These are phyloP conservation scores for Synanthedon formicaeformis DNA, from an alignment of 2,888 invertebrate species.

Conservation along the genomic window DNA sequence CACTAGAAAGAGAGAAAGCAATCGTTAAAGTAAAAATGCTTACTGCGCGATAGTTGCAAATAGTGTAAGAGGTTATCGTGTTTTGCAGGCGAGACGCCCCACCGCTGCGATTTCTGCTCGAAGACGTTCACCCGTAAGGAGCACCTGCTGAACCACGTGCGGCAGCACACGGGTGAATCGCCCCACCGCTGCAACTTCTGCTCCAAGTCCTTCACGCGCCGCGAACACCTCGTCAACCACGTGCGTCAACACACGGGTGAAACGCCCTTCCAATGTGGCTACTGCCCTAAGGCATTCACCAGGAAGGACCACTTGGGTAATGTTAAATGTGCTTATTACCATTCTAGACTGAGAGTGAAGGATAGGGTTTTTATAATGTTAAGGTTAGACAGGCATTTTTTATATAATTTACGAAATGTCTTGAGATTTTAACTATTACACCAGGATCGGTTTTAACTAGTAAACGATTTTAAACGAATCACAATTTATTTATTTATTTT, in stretches of 20 bases:
- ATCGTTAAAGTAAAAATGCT: no score
- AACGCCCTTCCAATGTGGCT: conserved; percentile 83
- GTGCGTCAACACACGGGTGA: conserved; percentile 84
- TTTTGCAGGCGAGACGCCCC: conserved; percentile 76
- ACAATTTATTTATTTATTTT: neutral
- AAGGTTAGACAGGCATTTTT: no score
- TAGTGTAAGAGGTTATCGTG: neutral
- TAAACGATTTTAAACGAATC: neutral
- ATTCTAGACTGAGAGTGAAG: no score
- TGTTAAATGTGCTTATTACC: no score
- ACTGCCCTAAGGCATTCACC: conserved; percentile 88
- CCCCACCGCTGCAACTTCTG: conserved; percentile 89
- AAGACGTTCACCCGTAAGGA: conserved; percentile 84
- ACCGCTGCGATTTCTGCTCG: conserved; percentile 83
- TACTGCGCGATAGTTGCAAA: neutral
- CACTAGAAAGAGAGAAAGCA: no score
- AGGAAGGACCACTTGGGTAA: conserved; percentile 82
- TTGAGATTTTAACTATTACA: neutral
- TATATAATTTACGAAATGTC: conserved; percentile 3
- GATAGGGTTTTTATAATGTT: no score
- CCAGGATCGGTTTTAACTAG: neutral
- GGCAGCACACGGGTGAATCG: conserved; percentile 84
- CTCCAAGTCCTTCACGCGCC: conserved; percentile 87
- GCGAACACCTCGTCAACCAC: conserved; percentile 88
- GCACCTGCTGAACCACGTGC: conserved; percentile 81